These are phyloP conservation scores for Trinorchestia longiramus DNA, from an alignment of 1,140 invertebrate species.

Conservation along the genomic window DNA sequence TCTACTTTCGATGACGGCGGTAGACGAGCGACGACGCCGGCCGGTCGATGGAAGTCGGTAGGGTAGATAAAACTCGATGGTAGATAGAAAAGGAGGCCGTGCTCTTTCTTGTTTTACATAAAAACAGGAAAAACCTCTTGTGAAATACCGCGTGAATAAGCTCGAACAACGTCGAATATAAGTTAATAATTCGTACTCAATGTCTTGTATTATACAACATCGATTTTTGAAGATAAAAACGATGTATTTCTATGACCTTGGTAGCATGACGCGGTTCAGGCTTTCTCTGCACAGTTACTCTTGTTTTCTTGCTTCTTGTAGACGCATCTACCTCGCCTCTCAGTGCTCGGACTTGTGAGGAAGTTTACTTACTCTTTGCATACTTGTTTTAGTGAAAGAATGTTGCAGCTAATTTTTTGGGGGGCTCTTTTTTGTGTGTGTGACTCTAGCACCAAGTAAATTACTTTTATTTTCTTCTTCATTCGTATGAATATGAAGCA, in stretches of 20 bases:
- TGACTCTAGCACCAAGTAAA: neutral
- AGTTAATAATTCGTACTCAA: neutral
- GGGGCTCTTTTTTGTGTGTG: neutral
- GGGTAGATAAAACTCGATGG: neutral
- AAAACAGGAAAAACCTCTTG: neutral
- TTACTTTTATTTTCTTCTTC: neutral
- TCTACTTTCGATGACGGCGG: slow-evolving; percentile 27
- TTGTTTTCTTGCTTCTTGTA: neutral
- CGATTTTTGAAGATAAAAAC: neutral
- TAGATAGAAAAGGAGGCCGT: neutral
- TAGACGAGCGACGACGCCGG: neutral
- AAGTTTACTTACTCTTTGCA: neutral
- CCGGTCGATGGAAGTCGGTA: neutral
- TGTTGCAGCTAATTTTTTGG: neutral
- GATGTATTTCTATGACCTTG: neutral
- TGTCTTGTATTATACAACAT: neutral
- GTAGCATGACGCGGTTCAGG: no score
- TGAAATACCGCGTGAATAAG: neutral
- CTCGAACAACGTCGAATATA: neutral
- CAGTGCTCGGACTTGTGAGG: neutral
- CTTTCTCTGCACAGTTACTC: neutral
- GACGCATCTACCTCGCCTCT: neutral
- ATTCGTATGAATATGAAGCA: neutral
- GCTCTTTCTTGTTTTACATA: neutral
- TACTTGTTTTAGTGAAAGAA: neutral